phyloP scores from a whole-genome alignment of 2,113 vertebrate species.

The Dipodomys merriami region DNA sequence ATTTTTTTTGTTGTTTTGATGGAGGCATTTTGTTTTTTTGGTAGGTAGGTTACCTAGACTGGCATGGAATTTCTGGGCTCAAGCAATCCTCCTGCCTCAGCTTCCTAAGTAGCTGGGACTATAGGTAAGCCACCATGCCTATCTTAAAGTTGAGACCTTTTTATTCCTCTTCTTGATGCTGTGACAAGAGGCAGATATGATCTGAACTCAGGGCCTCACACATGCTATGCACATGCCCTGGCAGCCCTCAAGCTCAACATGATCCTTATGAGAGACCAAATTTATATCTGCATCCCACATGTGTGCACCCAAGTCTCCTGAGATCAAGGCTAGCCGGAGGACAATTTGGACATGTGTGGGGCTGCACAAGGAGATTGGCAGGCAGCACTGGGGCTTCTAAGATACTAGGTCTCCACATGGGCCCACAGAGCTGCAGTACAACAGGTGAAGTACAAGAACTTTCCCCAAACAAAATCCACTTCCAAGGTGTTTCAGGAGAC shows the following conservation, averaged over 20 bases:
- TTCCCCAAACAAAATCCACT: background rate
- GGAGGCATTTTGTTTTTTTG: too few species aligned
- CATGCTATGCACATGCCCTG: background rate
- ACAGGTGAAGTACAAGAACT: background rate
- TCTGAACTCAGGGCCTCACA: background rate
- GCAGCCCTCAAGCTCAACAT: background rate
- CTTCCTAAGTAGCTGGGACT: too few species aligned
- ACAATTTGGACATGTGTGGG: background rate
- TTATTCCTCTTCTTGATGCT: background rate
- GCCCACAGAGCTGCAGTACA: background rate
- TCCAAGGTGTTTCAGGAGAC: background rate
- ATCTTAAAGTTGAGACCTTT: background rate
- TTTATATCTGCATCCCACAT: background rate
- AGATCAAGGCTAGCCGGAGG: too few species aligned
- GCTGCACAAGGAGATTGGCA: fast-evolving
- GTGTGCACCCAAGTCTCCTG: background rate
- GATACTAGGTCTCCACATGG: background rate
- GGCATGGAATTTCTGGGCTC: background rate
- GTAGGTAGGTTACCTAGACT: background rate
- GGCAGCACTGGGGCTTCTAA: background rate
- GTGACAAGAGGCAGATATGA: background rate
- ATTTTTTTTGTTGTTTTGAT: background rate
- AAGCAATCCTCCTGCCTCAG: too few species aligned
- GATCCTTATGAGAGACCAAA: fast-evolving
- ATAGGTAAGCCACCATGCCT: too few species aligned